A percentile compares a stretch with the other conserved stretches of the same genome.
phyloP scores from a whole-genome alignment of 1,140 invertebrate genomes.

The Acromyrmex heyeri region DNA sequence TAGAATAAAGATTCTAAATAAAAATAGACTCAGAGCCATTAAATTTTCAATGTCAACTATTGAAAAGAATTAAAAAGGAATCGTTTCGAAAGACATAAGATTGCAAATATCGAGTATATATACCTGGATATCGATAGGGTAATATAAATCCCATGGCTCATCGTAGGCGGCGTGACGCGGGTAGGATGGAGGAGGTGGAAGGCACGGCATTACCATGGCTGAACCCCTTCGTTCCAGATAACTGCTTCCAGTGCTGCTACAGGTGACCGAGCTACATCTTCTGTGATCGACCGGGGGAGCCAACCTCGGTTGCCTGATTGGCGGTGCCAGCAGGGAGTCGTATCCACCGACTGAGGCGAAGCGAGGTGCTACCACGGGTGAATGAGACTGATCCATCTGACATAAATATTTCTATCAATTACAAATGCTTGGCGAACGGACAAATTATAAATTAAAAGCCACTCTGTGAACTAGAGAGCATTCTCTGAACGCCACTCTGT shows the following conservation, averaged over 20 bases:
- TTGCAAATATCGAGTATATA: conserved; percentile 54
- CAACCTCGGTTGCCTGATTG: conserved; percentile 85
- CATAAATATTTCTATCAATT: conserved; percentile 43
- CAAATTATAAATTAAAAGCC: not conserved
- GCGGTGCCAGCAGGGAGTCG: conserved; percentile 89
- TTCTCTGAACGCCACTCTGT: not conserved
- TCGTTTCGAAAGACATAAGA: not conserved
- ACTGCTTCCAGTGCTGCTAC: conserved; percentile 93
- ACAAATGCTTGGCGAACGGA: not conserved
- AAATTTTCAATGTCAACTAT: not conserved
- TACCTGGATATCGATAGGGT: conserved; percentile 91
- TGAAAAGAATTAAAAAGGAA: not conserved
- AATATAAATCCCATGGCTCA: conserved; percentile 89
- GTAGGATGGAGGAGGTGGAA: conserved; percentile 86
- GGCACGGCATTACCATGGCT: conserved; percentile 91
- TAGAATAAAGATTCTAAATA: not conserved
- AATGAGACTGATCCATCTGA: conserved; percentile 85
- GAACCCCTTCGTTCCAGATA: conserved; percentile 93
- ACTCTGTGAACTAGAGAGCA: not conserved
- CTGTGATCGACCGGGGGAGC: conserved; percentile 88
- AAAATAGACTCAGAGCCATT: not conserved
- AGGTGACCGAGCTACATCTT: conserved; percentile 92
- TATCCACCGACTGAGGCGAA: conserved; percentile 92
- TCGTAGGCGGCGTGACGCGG: conserved; percentile 82
- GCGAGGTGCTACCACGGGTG: conserved; percentile 84